Conservation (phyloP, 1,140 invertebrate species). For the Bacillus rossius region DNA sequence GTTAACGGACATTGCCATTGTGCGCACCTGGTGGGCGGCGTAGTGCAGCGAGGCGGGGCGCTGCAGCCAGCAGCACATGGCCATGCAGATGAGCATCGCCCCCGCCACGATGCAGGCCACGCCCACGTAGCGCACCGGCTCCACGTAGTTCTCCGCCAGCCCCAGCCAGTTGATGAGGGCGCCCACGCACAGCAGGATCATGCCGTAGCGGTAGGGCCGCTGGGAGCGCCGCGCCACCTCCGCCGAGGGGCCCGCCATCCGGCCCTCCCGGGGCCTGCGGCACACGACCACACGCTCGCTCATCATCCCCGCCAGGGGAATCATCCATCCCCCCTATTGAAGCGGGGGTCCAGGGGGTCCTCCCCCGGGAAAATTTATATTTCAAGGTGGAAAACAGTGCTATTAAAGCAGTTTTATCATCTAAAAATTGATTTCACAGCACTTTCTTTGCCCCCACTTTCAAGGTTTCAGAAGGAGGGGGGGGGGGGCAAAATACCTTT, state of each 20-base stretch:
- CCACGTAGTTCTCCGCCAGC: constrained; percentile 62
- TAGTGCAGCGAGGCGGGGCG: constrained; percentile 45
- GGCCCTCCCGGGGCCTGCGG: constrained; percentile 25
- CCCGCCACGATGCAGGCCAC: constrained; percentile 68
- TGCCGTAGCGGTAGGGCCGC: constrained; percentile 65
- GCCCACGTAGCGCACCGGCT: constrained; percentile 62
- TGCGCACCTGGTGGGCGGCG: constrained; percentile 14
- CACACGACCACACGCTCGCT: no score
- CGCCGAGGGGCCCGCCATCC: constrained; percentile 45
- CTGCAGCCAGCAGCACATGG: constrained; percentile 72
- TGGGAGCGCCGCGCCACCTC: constrained; percentile 49
- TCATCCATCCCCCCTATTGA: no score
- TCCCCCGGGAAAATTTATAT: no score
- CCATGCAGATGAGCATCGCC: constrained; percentile 63
- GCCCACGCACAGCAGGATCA: constrained; percentile 67
- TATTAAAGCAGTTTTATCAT: no score
- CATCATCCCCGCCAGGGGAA: no score
- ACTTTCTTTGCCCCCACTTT: no score
- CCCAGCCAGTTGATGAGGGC: constrained; percentile 72
- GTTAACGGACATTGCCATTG: no score
- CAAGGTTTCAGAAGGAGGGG: no score
- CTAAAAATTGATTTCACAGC: no score
- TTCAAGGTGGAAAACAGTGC: no score
- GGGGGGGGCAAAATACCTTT: no score
- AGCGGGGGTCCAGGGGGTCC: no score